Evolutionary conservation across 2,888 invertebrate genomes (phyloP), one percentile per base, ranked within the genome.

Genomic region (Phaedon cochleariae): DNA sequence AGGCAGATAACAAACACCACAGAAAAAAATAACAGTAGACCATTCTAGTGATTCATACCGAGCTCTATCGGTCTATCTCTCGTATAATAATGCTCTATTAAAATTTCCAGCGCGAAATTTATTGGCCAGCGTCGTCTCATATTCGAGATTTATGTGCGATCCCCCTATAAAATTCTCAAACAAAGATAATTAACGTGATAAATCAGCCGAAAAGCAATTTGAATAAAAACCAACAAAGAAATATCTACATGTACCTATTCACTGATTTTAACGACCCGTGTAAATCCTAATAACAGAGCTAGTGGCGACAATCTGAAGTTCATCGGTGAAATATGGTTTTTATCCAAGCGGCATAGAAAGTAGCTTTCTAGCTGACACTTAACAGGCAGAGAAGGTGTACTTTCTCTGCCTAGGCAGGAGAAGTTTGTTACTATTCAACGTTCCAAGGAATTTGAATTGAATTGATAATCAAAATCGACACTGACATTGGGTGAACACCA

Each of bases 311-410:
- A 65, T 55, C 61, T 66, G 73, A 69, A 69, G 74, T 68, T 74
- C 74, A 76, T 70, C 70, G 73, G 74, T 74, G 73, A 77, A 76
- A 76, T 74, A 76, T 76, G 65, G 70, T 73, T 74, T 74, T 74
- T 77, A 76, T 76, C n/a, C n/a, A n/a, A n/a, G n/a, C n/a, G n/a
- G n/a, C n/a, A n/a, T n/a, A n/a, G n/a, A n/a, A n/a, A n/a, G n/a
- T n/a, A n/a, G n/a, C n/a, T n/a, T n/a, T n/a, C n/a, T n/a, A n/a
- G n/a, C n/a, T n/a, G n/a, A n/a, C n/a, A n/a, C n/a, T n/a, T n/a
- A n/a, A n/a, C n/a, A n/a, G n/a, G n/a, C n/a, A n/a, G n/a, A n/a
- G n/a, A n/a, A n/a, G n/a, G n/a, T n/a, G n/a, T n/a, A n/a, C n/a
- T n/a, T n/a, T n/a, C n/a, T n/a, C n/a, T n/a, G n/a, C n/a, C n/a